phyloP scores from a whole-genome alignment of 2,113 vertebrate genomes.

The Panthera uncia region DNA sequence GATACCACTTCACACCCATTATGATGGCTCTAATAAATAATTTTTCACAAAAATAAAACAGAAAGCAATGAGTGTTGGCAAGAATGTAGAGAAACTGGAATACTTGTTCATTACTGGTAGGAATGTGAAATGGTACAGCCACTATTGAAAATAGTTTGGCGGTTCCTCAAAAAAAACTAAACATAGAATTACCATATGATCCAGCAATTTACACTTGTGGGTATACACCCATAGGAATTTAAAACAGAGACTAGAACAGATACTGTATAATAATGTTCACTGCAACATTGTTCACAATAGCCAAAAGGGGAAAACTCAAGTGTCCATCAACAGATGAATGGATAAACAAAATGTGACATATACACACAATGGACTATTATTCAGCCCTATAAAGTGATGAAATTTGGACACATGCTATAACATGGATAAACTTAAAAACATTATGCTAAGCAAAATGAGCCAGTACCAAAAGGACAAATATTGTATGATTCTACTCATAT shows the following conservation, averaged over 20 bases:
- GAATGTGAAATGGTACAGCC: neutral
- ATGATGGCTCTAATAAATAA: neutral
- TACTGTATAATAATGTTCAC: neutral
- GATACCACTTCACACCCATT: neutral
- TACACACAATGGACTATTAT: neutral
- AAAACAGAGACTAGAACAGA: neutral
- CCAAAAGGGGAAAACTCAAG: neutral
- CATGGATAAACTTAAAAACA: slow-evolving; percentile 28
- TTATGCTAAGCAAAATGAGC: neutral
- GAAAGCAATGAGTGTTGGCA: neutral
- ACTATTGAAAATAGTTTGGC: neutral
- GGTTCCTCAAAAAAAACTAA: neutral
- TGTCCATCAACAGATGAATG: neutral
- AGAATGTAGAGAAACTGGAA: neutral
- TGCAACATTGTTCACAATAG: neutral
- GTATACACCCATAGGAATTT: neutral
- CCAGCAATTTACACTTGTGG: neutral
- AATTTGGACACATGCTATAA: neutral
- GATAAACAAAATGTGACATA: neutral
- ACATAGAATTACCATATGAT: neutral
- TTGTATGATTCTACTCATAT: neutral
- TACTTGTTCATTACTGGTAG: neutral
- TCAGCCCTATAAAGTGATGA: neutral
- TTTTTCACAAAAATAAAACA: neutral
- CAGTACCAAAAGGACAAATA: neutral